Evolutionary conservation across 2,113 vertebrate genomes (phyloP).

Genomic region (Irena cyanogastra): DNA sequence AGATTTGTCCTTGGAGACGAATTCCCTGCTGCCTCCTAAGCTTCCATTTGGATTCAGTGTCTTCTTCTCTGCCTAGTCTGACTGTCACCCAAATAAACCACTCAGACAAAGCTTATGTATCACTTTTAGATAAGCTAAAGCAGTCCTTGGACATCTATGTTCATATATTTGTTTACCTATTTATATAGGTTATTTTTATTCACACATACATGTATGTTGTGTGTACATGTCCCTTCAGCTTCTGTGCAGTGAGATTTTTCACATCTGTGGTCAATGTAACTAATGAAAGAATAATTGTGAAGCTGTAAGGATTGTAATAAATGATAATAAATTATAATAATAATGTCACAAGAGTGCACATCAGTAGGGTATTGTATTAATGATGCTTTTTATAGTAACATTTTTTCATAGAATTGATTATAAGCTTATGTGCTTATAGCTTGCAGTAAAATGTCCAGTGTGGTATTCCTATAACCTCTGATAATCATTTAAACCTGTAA

Average conservation of each 20-base stretch:
- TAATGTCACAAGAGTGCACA: neutral
- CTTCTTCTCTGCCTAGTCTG: neutral
- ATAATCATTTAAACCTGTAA: neutral
- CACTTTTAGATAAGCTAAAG: neutral
- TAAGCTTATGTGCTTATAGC: neutral
- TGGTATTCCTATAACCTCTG: neutral
- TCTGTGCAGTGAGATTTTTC: neutral
- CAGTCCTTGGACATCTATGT: neutral
- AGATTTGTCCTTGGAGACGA: neutral
- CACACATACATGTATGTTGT: neutral
- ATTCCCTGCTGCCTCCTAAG: neutral
- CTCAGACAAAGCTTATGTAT: neutral
- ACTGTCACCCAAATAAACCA: neutral
- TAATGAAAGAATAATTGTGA: neutral
- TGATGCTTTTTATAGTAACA: neutral
- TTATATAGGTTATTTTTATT: neutral
- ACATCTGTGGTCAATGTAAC: neutral
- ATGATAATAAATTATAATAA: too few species aligned
- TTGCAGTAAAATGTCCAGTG: neutral
- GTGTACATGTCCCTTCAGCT: neutral
- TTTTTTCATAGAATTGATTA: neutral
- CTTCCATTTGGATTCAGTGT: neutral
- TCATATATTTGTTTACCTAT: neutral
- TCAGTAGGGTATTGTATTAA: neutral
- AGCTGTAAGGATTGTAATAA: neutral